These are phyloP conservation scores for Harlomillsia oculata DNA, from an alignment of 1,140 invertebrate genomes.

Conservation along the genomic window DNA sequence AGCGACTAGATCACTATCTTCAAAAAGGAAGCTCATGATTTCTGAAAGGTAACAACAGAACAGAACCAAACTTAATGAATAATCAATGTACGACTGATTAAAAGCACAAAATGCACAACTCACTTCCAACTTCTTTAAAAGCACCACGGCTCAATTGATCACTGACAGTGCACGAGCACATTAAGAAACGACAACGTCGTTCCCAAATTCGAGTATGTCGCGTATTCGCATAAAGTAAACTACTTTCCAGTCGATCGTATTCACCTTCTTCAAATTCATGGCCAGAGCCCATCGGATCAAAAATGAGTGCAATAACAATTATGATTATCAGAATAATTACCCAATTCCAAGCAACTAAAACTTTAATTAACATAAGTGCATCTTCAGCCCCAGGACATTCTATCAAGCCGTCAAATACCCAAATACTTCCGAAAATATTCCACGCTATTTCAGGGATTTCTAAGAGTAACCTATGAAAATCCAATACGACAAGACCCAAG, in stretches of 20 bases:
- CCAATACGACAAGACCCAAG: background rate
- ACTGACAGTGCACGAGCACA: slow-evolving; percentile 64
- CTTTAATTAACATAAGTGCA: slow-evolving; percentile 60
- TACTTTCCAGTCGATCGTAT: slow-evolving; percentile 39
- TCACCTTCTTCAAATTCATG: slow-evolving; percentile 43
- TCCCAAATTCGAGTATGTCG: slow-evolving; percentile 39
- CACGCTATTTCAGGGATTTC: slow-evolving; percentile 63
- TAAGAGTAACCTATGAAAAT: slow-evolving; percentile 50
- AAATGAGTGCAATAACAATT: slow-evolving; percentile 63
- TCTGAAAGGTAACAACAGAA: slow-evolving; percentile 43
- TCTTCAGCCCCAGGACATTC: slow-evolving; percentile 47
- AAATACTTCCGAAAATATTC: slow-evolving; percentile 68
- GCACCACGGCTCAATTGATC: slow-evolving; percentile 71
- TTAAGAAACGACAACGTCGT: slow-evolving; percentile 53
- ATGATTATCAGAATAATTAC: slow-evolving; percentile 60
- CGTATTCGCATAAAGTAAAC: slow-evolving; percentile 28
- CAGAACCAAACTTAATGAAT: background rate
- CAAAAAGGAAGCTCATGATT: slow-evolving; percentile 61
- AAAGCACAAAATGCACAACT: slow-evolving; percentile 34
- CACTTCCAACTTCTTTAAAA: slow-evolving; percentile 71
- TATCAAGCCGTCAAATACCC: slow-evolving; percentile 50
- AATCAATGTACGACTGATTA: background rate
- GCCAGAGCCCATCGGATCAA: slow-evolving; percentile 66
- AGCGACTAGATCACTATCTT: slow-evolving; percentile 74
- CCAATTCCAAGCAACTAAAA: slow-evolving; percentile 64